Percentiles rank a stretch among this genome's conserved stretches.
phyloP scores from a whole-genome alignment of 2,797 vertebrate genomes.

The Spheniscus humboldti region DNA sequence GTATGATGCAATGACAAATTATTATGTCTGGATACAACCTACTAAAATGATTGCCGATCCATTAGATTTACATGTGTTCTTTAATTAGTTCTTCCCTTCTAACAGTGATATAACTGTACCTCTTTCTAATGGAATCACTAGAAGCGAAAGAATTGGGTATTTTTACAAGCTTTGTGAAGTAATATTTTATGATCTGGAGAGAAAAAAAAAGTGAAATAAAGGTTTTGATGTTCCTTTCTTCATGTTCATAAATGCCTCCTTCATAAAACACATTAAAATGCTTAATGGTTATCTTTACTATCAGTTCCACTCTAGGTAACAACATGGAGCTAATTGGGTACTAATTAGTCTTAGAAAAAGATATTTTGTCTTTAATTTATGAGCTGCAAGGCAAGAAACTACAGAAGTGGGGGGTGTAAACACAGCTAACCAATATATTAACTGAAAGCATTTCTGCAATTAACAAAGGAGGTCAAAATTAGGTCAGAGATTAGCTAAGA shows the following conservation, averaged over 20 bases:
- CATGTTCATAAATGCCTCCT: not conserved
- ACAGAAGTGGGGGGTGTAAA: not conserved
- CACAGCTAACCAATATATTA: not conserved
- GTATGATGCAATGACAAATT: not conserved
- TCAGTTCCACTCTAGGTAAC: not conserved
- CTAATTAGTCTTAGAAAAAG: not conserved
- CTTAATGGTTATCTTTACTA: not conserved
- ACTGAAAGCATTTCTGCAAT: not conserved
- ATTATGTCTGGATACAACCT: not conserved
- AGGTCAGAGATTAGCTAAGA: constrained; percentile 4
- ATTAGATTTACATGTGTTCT: not conserved
- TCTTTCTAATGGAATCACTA: not conserved
- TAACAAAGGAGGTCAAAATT: constrained; percentile 21
- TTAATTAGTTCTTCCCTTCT: not conserved
- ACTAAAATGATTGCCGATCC: not conserved
- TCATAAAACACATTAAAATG: not conserved
- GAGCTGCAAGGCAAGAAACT: not conserved
- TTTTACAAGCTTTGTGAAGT: not conserved
- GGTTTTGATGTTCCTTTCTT: not conserved
- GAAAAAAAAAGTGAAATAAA: not conserved
- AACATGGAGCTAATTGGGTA: not conserved
- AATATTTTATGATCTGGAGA: not conserved
- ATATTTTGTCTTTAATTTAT: constrained; percentile 16
- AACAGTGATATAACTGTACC: not conserved
- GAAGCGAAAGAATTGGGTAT: not conserved